A percentile compares a stretch with the other conserved stretches of the same genome.
Conservation (phyloP, 2,888 invertebrate genomes). For the Aquatica leii region DNA sequence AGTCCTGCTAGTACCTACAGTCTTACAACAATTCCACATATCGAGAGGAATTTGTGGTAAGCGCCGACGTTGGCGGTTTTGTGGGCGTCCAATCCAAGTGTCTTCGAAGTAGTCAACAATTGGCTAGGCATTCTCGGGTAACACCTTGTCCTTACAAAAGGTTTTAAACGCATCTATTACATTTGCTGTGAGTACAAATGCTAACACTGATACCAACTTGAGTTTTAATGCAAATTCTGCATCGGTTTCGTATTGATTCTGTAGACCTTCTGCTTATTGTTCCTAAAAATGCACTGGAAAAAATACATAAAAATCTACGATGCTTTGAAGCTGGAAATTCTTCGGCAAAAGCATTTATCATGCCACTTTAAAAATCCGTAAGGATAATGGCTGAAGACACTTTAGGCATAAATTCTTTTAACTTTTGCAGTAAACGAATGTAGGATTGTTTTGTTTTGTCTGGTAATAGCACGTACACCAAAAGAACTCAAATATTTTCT, state of each 20-base stretch:
- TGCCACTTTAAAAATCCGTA: slow-evolving; percentile 25
- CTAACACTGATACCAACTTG: not conserved
- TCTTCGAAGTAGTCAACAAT: slow-evolving; percentile 6
- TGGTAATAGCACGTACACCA: not conserved
- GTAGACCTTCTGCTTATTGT: slow-evolving; percentile 26
- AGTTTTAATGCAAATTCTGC: too few relatives aligned
- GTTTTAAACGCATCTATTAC: not conserved
- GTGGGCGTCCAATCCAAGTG: slow-evolving; percentile 4
- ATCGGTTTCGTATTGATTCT: slow-evolving; percentile 18
- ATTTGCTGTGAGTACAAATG: not conserved
- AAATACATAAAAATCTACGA: slow-evolving; percentile 38
- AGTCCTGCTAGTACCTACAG: not conserved
- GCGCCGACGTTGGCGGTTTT: not conserved
- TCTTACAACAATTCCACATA: slow-evolving; percentile 19
- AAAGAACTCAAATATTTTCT: too few relatives aligned
- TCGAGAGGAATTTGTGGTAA: slow-evolving; percentile 11
- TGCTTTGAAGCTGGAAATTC: slow-evolving; percentile 19
- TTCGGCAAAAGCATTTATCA: slow-evolving; percentile 21
- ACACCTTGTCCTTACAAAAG: not conserved
- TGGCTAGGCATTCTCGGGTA: too few relatives aligned
- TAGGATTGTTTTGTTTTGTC: not conserved
- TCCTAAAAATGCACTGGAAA: slow-evolving; percentile 30
- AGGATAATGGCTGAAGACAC: slow-evolving; percentile 15
- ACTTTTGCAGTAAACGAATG: not conserved
- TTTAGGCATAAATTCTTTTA: slow-evolving; percentile 8